phyloP scores from a whole-genome alignment of 2,888 invertebrate genomes.

The Drosophila glabriapex region DNA sequence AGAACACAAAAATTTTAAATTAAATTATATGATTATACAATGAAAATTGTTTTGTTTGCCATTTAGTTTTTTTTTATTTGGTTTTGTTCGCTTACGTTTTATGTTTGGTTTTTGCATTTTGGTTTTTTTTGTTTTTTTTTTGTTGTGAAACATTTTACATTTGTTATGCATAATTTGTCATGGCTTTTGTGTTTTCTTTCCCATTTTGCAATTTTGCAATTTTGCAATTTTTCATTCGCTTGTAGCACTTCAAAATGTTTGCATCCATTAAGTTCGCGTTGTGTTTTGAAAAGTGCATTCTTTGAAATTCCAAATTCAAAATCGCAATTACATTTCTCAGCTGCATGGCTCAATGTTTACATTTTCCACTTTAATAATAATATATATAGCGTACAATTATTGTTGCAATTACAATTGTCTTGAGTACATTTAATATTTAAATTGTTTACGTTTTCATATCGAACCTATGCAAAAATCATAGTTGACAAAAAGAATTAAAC shows the following conservation, averaged over 20 bases:
- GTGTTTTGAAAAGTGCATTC: conserved; percentile 17
- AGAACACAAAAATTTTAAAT: conserved; percentile 80
- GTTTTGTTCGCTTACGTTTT: conserved; percentile 63
- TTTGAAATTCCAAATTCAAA: conserved; percentile 17
- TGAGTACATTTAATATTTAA: conserved; percentile 84
- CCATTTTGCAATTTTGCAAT: conserved; percentile 11
- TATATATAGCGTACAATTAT: conserved; percentile 85
- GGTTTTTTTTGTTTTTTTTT: conserved; percentile 35
- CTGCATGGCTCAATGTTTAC: conserved; percentile 47
- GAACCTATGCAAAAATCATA: conserved; percentile 76
- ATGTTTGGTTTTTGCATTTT: conserved; percentile 67
- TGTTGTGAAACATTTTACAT: conserved; percentile 82
- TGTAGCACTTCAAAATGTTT: conserved; percentile 9
- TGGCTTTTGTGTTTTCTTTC: conserved; percentile 31
- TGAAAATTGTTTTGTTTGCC: conserved; percentile 73
- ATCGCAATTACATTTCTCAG: conserved; percentile 31
- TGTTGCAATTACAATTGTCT: conserved; percentile 85
- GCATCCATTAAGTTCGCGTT: conserved; percentile 5
- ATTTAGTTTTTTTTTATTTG: conserved; percentile 43
- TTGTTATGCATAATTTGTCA: conserved; percentile 54
- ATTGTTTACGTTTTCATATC: conserved; percentile 64
- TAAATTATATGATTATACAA: conserved; percentile 80
- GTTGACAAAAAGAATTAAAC: conserved; percentile 76
- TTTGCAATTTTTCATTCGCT: conserved; percentile 5
- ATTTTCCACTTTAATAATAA: conserved; percentile 72